Evolutionary conservation across 2,888 invertebrate genomes (phyloP), one percentile per base, ranked within the genome.

Genomic region (Agrypnus murinus): DNA sequence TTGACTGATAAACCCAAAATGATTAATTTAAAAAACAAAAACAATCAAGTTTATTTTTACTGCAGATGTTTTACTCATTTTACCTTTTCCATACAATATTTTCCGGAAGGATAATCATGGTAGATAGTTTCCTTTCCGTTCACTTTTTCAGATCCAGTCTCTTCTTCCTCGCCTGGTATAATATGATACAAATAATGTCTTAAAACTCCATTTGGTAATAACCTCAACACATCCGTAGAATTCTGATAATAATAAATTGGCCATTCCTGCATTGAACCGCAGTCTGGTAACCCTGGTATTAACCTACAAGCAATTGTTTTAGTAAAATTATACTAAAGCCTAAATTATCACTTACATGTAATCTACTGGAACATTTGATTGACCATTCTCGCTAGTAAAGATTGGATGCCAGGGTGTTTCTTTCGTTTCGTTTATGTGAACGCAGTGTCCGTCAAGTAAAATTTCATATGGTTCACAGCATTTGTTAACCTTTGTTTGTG

Each of bases 61-160:
- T n/a, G 5, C 5, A 8, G n/a, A 43, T n/a, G 12, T 43, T 43
- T 6, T 43, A 43, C 5, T n/a, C 7, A n/a, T 38, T 12, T 80
- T 78, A 93, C 94, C 88, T 92, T 94, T 81, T 95, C 95, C 80
- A 94, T 88, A 81, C 95, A 95, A 82, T 95, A 95, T 84, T 92
- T 91, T 45, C 92, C 92, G 73, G 90, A 91, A 14, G 88, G 87
- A 81, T 94, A 93, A 80, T 94, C 93, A 79, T 92, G 90, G 71
- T 89, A 91, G 2, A 89, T 83, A 60, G 89, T 86, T 81, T 90
- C 86, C 78, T 87, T 86, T 60, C 86, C 87, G 50, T 78, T 80
- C 40, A 78, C 77, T 46, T 70, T 53, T 17, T 87, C 88, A 14
- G 85, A 84, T 45, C 81, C 80, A 14, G 83, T 78, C 7, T 80